Base-by-base conservation (phyloP, 2,888 invertebrate species). In the Acleris literana region DNA sequence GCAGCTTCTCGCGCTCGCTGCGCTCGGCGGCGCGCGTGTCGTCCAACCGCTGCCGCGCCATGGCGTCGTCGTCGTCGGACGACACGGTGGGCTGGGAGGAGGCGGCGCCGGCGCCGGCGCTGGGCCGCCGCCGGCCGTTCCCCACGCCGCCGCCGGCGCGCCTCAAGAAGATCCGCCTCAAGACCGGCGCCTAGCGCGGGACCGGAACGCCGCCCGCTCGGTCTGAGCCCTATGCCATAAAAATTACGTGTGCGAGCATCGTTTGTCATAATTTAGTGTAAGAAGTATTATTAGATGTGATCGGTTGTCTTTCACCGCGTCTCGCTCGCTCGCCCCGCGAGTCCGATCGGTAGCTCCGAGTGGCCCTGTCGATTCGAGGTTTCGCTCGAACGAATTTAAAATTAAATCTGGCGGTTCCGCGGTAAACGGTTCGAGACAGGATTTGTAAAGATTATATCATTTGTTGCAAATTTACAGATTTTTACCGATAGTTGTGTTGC, bases 121-220 rank as follows among this genome's bases (percentile, higher is more conserved):
- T 20, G 64, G 20, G 78, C 11, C 86, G 86, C 71, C 84, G 90
- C 4, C 78, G 90, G 25, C 76, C 85, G 1, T 85, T 82, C 77
- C 83, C 84, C 44, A 78, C 76, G 71, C 79, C 85, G 1, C 72
- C 86, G 55, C 85, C 90, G 20, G 71, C 85, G 63, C 87, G 77
- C 66, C 87, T 92, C 68, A 92, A 92, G 76, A 92, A 92, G 82
- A 89, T 91, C 73, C 81, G 92, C 63, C 82, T 92, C 55, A 92
- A 92, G 77, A 82, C 87, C 6, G 85, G 75, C 74, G 79, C 87
- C 81, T 91, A 91, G 87, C 89, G 82, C 73, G 75, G 74, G 68
- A 85, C 83, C 60, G 63, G 61, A 51, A 59, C 25, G 59, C 52
- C 51, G 43, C 4, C 13, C 52, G 29, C 64, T 43, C 52, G 39